Evolutionary conservation across 2,113 vertebrate genomes (phyloP), one percentile per base, ranked within the genome.

Genomic region (Nesogale talazaci): DNA sequence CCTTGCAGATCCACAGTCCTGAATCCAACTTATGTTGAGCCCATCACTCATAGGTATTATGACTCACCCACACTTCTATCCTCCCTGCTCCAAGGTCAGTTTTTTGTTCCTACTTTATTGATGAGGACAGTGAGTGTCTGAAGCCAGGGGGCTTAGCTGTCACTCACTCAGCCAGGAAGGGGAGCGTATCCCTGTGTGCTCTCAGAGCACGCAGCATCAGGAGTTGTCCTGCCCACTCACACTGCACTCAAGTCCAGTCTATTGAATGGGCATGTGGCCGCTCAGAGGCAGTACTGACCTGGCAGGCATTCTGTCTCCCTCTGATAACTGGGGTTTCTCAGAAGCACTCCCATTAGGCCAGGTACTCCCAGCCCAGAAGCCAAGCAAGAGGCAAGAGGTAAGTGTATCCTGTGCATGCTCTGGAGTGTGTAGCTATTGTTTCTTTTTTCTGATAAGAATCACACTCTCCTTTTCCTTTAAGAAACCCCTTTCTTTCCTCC

Each of bases 171-270:
- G 67, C 40, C 74, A 52, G 22, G 75, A 57, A 79, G 6, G 2
- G 0, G 1, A 38, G 22, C 1, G 15, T 7, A n/a, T 23, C 78
- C 6, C 17, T 0, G 0, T 11, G 57, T 11, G 11, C 20, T 57
- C 38, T 25, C 3, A 36, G 34, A 52, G 42, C 11, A 7, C 38
- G 67, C 22, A 52, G 19, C 22, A 8, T 72, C 23, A 19, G 10
- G 2, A 16, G 72, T 15, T n/a, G 11, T 38, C 77, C 57, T 31
- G 23, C 29, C 7, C 20, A 27, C 31, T 3, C 76, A 25, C 1
- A 0, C 5, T 12, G 34, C 17, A 22, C n/a, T 59, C 16, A 25
- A 23, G 14, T 46, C 16, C 12, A 63, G 2, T 67, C 69, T 16
- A 15, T 11, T 9, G 16, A 19, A 19, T 36, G 25, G 82, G 75